Conservation (phyloP, 2,797 vertebrate genomes). For the Bovichtus diacanthus region DNA sequence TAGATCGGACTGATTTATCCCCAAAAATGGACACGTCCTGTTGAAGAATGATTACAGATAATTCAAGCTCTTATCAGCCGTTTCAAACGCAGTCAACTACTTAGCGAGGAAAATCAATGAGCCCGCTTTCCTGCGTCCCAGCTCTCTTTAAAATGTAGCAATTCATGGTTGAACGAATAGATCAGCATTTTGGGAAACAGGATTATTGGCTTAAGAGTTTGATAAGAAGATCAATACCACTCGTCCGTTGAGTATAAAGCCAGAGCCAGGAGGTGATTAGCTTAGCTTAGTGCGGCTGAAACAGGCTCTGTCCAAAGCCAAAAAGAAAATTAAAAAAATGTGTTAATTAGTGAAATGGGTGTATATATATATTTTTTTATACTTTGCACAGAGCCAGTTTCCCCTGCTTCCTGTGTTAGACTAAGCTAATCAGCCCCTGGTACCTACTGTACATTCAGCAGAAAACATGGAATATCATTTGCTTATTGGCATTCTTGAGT, state of each 20-base stretch:
- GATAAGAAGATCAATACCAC: conserved; percentile 1
- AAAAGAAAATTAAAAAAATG: background rate
- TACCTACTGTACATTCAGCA: background rate
- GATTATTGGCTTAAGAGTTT: conserved; percentile 14
- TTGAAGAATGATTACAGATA: conserved; percentile 44
- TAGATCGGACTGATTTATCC: conserved; percentile 47
- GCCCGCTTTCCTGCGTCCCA: conserved; percentile 2
- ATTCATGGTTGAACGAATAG: conserved; percentile 10
- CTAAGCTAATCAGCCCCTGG: background rate
- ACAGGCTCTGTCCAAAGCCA: background rate
- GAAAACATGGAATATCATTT: background rate
- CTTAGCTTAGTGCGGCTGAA: background rate
- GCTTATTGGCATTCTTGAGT: background rate
- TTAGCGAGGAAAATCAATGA: conserved; percentile 42
- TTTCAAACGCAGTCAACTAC: conserved; percentile 41
- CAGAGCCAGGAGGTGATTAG: background rate
- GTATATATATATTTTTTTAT: background rate
- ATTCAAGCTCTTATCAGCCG: conserved; percentile 41
- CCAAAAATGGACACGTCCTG: conserved; percentile 38
- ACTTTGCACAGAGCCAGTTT: background rate
- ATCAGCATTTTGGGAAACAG: background rate
- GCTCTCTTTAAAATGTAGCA: conserved; percentile 17
- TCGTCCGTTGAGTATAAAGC: background rate
- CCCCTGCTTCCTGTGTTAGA: background rate
- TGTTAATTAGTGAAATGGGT: background rate